Percentiles rank a stretch among this genome's conserved stretches.
These are phyloP conservation scores for Aegithalos caudatus DNA, from an alignment of 2,113 vertebrate species.

Conservation along the genomic window DNA sequence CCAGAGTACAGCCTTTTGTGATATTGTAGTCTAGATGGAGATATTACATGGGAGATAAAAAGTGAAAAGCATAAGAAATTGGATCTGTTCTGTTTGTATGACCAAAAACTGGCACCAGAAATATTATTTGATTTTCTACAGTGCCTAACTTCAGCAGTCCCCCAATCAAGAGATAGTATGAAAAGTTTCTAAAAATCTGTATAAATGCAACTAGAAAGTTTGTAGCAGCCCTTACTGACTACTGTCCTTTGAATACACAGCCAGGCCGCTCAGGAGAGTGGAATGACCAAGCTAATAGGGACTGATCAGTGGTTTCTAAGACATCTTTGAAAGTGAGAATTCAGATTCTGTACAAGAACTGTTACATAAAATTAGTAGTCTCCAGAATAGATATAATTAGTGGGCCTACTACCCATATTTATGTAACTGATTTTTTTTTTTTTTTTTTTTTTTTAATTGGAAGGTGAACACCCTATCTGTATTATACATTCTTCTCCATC, in stretches of 20 bases:
- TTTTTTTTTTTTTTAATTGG: slow-evolving; percentile 2
- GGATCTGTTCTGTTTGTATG: not conserved
- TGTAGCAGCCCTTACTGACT: not conserved
- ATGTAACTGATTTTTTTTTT: not conserved
- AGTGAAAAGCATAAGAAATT: not conserved
- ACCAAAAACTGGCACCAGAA: not conserved
- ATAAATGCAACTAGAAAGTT: not conserved
- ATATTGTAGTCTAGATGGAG: not conserved
- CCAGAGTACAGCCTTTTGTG: not conserved
- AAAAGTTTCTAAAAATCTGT: not conserved
- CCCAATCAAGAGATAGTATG: not conserved
- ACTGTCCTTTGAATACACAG: not conserved
- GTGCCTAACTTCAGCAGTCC: not conserved
- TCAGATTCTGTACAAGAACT: not conserved
- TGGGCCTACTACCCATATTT: not conserved
- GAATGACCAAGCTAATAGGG: not conserved
- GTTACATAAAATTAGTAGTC: not conserved
- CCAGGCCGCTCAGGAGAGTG: not conserved
- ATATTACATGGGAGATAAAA: not conserved
- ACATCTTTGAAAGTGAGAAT: not conserved
- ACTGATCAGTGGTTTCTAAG: not conserved
- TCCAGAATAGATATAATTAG: not conserved
- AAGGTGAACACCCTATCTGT: not conserved
- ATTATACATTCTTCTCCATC: not conserved
- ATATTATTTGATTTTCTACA: not conserved